Evolutionary conservation across 2,113 vertebrate species (phyloP).

Genomic region (Leptocoma aspasia): DNA sequence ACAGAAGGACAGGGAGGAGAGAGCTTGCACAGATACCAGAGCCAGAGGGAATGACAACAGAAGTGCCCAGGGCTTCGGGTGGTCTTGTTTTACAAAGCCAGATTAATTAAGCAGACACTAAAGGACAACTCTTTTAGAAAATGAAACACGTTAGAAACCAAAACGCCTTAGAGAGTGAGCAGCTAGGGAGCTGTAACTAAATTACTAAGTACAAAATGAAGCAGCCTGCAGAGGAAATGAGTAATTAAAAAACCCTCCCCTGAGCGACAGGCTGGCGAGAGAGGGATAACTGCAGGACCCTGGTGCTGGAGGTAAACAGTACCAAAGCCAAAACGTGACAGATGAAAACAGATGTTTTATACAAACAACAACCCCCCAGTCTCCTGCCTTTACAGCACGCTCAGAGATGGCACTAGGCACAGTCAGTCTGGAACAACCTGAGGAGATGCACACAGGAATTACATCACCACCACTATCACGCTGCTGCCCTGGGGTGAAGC

Average conservation of each 20-base stretch:
- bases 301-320: neutral
- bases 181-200: conserved; percentile 42
- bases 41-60: neutral
- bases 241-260: conserved; percentile 52
- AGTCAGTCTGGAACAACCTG: neutral
- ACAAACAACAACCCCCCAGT: neutral
- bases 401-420: neutral
- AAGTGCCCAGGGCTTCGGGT: neutral
- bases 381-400: neutral
- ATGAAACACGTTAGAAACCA: conserved; percentile 15
- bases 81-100: conserved; percentile 49
- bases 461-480: neutral
- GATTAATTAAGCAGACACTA: conserved; percentile 44
- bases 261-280: neutral
- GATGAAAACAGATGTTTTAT: neutral
- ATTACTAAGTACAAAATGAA: conserved; percentile 61
- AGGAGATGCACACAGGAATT: neutral
- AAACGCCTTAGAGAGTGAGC: neutral
- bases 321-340: neutral
- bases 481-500: neutral
- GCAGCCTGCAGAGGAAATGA: conserved; percentile 57
- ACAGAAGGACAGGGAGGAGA: neutral
- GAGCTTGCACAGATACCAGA: neutral
- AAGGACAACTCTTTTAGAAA: conserved; percentile 37
- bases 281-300: neutral